Percentiles rank a stretch among this genome's conserved stretches.
Conservation (phyloP, 2,888 invertebrate species). For the Mythimna ferrago region DNA sequence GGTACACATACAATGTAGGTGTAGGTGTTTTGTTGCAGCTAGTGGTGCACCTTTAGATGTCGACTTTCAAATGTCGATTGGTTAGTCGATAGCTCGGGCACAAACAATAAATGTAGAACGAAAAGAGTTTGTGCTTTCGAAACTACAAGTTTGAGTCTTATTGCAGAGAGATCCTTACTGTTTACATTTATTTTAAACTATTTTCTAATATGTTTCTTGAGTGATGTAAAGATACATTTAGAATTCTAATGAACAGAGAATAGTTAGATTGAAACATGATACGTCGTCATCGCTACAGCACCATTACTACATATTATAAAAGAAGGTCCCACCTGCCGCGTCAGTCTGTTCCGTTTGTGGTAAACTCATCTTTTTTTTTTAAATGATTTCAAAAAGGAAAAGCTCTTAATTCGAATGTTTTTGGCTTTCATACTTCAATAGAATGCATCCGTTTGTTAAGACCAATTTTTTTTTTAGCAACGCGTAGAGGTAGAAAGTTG, state of each 20-base stretch:
- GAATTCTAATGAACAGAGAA: neutral
- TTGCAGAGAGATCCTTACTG: neutral
- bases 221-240: neutral
- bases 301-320: too few species aligned
- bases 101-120: neutral
- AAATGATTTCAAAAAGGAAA: too few species aligned
- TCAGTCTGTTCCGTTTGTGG: too few species aligned
- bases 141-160: neutral
- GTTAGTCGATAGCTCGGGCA: neutral
- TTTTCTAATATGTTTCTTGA: neutral
- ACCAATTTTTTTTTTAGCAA: too few species aligned
- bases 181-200: neutral
- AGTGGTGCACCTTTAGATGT: constrained; percentile 5
- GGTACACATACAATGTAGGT: neutral
- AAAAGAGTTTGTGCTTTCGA: neutral
- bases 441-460: too few species aligned
- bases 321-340: too few species aligned
- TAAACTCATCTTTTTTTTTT: too few species aligned
- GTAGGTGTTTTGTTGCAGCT: constrained; percentile 1
- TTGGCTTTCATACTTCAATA: too few species aligned
- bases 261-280: neutral
- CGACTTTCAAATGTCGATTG: constrained; percentile 28
- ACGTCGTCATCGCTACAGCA: too few species aligned
- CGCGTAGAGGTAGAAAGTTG: too few species aligned
- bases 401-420: too few species aligned